phyloP scores from a whole-genome alignment of 2,888 invertebrate species.

The Pollenia amentaria region DNA sequence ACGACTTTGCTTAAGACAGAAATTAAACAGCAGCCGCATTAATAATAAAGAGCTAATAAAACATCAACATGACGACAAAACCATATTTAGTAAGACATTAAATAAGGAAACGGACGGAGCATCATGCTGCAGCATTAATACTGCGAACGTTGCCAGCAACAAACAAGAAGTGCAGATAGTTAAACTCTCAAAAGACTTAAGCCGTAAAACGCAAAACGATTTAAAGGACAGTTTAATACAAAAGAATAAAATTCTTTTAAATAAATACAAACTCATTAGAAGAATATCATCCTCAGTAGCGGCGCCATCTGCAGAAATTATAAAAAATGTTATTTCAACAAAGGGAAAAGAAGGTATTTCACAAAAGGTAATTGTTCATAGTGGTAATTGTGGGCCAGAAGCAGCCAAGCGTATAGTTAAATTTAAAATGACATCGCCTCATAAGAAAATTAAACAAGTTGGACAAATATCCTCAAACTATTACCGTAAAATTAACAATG shows the following conservation, averaged over 20 bases:
- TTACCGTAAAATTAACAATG: constrained; percentile 66
- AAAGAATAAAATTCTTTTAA: constrained; percentile 69
- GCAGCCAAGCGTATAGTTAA: constrained; percentile 32
- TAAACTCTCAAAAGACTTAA: constrained; percentile 11
- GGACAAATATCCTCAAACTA: constrained; percentile 35
- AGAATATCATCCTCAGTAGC: constrained; percentile 6
- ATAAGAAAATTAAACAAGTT: neutral
- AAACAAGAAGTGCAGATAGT: constrained; percentile 30
- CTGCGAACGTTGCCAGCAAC: constrained; percentile 69
- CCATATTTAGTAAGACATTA: constrained; percentile 57
- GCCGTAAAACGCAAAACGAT: constrained; percentile 27
- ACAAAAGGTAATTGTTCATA: constrained; percentile 4
- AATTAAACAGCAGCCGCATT: constrained; percentile 57
- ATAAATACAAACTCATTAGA: constrained; percentile 67
- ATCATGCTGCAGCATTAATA: constrained; percentile 15
- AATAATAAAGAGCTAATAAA: constrained; percentile 52
- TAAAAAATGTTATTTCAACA: constrained; percentile 1
- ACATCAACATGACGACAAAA: constrained; percentile 54
- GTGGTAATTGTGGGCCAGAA: neutral
- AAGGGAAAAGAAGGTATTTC: constrained; percentile 18
- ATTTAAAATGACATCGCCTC: constrained; percentile 3
- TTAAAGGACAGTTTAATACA: constrained; percentile 45
- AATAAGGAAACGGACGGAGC: constrained; percentile 46
- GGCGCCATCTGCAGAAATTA: neutral
- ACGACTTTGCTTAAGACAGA: constrained; percentile 65